These are phyloP conservation scores for Acromyrmex echinatior DNA, from an alignment of 1,140 invertebrate genomes.

Conservation along the genomic window DNA sequence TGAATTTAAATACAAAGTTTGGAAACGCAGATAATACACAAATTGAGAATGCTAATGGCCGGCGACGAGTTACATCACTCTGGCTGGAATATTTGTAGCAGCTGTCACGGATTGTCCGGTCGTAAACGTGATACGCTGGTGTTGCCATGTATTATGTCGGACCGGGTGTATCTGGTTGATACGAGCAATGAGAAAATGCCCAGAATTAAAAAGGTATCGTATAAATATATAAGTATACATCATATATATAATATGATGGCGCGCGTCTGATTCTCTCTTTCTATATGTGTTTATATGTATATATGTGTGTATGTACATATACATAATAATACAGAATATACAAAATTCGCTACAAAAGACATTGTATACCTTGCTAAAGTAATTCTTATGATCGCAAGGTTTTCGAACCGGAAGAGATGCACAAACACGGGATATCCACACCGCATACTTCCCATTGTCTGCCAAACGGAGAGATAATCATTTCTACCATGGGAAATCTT, in stretches of 20 bases:
- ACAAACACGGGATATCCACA: constrained; percentile 91
- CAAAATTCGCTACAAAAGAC: background rate
- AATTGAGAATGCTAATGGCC: constrained; percentile 91
- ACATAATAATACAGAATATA: background rate
- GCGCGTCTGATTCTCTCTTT: background rate
- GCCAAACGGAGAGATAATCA: constrained; percentile 96
- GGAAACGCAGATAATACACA: constrained; percentile 94
- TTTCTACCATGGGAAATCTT: constrained; percentile 95
- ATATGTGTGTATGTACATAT: background rate
- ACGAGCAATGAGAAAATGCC: constrained; percentile 90
- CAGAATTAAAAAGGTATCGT: constrained; percentile 88
- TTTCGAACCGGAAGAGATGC: constrained; percentile 91
- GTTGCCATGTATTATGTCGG: constrained; percentile 93
- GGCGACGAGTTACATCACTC: constrained; percentile 98
- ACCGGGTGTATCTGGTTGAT: constrained; percentile 95
- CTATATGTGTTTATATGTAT: background rate
- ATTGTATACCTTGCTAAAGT: background rate
- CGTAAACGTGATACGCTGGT: constrained; percentile 93
- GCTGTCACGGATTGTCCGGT: constrained; percentile 90
- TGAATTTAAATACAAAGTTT: background rate
- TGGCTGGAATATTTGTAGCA: constrained; percentile 98
- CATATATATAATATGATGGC: background rate
- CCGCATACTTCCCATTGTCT: constrained; percentile 98
- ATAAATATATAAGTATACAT: background rate
- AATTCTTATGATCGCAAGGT: constrained; percentile 84